A percentile compares a stretch with the other conserved stretches of the same genome.
Evolutionary conservation across 2,113 vertebrate species (phyloP).

Genomic region (Herpetotheres cachinnans): DNA sequence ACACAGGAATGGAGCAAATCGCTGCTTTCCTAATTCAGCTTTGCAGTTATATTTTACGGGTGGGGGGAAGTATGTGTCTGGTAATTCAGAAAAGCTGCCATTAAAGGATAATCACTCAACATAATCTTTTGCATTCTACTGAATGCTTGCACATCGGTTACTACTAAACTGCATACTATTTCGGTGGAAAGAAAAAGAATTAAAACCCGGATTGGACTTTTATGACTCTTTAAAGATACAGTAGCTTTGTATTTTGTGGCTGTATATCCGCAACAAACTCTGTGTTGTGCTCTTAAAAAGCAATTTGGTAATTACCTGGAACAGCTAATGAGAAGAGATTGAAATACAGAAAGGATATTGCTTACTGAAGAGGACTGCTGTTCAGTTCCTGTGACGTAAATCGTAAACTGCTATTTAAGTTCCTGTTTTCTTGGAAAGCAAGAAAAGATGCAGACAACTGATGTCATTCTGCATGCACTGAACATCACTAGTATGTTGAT

Average conservation of each 20-base stretch:
- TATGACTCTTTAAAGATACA: not conserved
- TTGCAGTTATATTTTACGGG: not conserved
- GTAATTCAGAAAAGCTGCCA: conserved; percentile 37
- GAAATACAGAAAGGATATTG: not conserved
- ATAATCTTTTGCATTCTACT: not conserved
- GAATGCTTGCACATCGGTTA: not conserved
- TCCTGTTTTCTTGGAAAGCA: not conserved
- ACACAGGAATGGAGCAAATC: not conserved
- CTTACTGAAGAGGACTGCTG: not conserved
- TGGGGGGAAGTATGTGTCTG: not conserved
- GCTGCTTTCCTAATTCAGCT: not conserved
- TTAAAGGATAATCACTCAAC: conserved; percentile 25
- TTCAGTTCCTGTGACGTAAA: not conserved
- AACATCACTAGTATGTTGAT: not conserved
- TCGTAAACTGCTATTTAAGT: not conserved
- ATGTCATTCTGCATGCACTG: not conserved
- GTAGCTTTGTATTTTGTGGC: not conserved
- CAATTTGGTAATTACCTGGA: not conserved
- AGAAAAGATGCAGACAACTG: not conserved
- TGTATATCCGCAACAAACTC: not conserved
- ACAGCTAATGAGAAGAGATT: not conserved
- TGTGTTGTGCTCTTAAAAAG: not conserved
- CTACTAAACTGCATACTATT: not conserved
- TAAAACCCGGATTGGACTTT: not conserved
- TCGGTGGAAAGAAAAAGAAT: not conserved